Evolutionary conservation across 2,888 invertebrate genomes (phyloP).

Genomic region (Eupithecia tripunctaria): DNA sequence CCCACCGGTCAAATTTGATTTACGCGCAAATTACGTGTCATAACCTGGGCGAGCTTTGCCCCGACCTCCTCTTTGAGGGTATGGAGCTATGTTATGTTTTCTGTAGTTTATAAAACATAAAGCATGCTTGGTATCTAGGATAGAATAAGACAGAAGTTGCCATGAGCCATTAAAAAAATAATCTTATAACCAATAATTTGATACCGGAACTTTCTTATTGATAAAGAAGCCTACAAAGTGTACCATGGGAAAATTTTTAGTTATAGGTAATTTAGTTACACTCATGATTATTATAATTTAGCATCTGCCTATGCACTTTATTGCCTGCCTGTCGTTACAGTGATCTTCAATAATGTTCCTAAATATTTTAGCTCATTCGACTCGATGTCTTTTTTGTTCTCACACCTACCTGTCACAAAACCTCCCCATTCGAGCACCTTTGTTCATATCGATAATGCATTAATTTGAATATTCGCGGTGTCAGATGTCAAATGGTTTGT

Average conservation of each 20-base stretch:
- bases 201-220: neutral
- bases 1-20: constrained; percentile 84
- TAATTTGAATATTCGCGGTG: constrained; percentile 85
- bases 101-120: neutral
- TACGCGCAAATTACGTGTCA: constrained; percentile 84
- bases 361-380: neutral
- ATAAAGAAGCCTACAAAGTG: too few relatives aligned
- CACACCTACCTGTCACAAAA: constrained; percentile 49
- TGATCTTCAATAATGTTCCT: neutral
- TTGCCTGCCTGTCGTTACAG: neutral
- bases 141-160: neutral
- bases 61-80: constrained; percentile 42
- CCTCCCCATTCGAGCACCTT: constrained; percentile 76
- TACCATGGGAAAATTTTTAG: too few relatives aligned
- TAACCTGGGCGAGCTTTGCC: constrained; percentile 69
- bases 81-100: constrained; percentile 49
- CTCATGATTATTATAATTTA: neutral
- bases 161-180: neutral
- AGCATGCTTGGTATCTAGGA: neutral
- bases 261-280: too few relatives aligned
- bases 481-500: constrained; percentile 84
- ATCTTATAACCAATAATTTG: neutral
- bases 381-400: constrained; percentile 27
- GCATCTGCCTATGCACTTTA: neutral
- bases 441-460: constrained; percentile 79